These are phyloP conservation scores for Eupristina koningsbergeri DNA, from an alignment of 1,140 invertebrate species.

Conservation along the genomic window DNA sequence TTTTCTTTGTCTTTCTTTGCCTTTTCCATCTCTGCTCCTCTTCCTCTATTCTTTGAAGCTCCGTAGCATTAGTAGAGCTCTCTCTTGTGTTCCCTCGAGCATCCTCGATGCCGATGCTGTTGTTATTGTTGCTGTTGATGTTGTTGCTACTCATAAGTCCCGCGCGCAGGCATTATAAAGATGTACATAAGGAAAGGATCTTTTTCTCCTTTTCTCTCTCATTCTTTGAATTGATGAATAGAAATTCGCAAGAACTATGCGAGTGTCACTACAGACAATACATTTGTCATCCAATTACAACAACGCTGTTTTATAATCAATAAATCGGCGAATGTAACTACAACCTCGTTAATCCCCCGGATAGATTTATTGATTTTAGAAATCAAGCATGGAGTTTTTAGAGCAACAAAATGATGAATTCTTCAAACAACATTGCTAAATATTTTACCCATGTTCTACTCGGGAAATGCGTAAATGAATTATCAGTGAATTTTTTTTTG, in stretches of 20 bases:
- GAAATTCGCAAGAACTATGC: not conserved
- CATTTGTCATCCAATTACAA: no score
- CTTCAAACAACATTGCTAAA: no score
- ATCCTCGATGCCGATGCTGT: not conserved
- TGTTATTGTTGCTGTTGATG: not conserved
- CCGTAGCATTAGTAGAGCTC: not conserved
- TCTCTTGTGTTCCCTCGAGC: not conserved
- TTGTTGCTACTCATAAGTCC: not conserved
- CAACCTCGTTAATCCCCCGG: no score
- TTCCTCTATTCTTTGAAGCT: not conserved
- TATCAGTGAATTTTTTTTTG: no score
- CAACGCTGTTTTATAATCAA: no score
- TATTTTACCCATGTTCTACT: no score
- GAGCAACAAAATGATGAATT: no score
- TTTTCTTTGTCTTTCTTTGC: conserved; percentile 45
- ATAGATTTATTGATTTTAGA: no score
- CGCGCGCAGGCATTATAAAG: not conserved
- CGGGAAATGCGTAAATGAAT: no score
- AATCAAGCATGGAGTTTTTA: no score
- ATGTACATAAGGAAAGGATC: not conserved
- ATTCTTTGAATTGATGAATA: not conserved
- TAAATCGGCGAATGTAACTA: no score
- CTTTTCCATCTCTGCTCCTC: conserved; percentile 14
- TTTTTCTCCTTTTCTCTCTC: not conserved
- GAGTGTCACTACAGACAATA: not conserved